These are phyloP conservation scores for Argyrosomus regius DNA, from an alignment of 2,797 vertebrate genomes.

Conservation along the genomic window DNA sequence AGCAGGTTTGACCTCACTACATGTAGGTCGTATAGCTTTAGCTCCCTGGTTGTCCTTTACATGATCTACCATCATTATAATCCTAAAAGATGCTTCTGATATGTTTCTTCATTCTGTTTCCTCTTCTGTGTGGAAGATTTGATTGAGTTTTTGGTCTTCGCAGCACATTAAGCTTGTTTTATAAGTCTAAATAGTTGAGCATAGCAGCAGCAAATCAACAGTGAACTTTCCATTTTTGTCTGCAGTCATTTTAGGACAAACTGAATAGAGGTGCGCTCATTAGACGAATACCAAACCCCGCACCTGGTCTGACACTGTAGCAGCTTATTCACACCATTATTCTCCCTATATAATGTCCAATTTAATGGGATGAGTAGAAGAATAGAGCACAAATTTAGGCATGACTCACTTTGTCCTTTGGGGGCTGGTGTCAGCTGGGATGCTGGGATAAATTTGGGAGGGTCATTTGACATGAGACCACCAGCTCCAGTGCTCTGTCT, in stretches of 20 bases:
- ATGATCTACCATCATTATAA: conserved; percentile 4
- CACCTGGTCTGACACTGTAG: conserved; percentile 32
- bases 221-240: conserved; percentile 37
- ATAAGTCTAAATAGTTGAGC: background rate
- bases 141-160: background rate
- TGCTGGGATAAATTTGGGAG: conserved; percentile 35
- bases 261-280: conserved; percentile 56
- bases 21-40: conserved; percentile 3
- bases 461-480: conserved; percentile 25
- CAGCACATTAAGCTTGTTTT: background rate
- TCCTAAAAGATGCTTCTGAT: conserved; percentile 3
- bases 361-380: conserved; percentile 66
- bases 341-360: conserved; percentile 53
- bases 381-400: conserved; percentile 61
- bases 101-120: background rate
- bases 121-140: background rate
- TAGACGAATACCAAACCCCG: conserved; percentile 39
- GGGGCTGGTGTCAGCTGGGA: conserved; percentile 39
- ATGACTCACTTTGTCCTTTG: conserved; percentile 60
- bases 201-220: conserved; percentile 10
- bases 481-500: background rate
- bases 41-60: conserved; percentile 9
- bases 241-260: conserved; percentile 36
- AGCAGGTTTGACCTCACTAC: conserved; percentile 48
- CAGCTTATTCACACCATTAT: conserved; percentile 48